These are phyloP conservation scores for Eumeta japonica DNA, from an alignment of 1,140 invertebrate genomes.

Conservation along the genomic window DNA sequence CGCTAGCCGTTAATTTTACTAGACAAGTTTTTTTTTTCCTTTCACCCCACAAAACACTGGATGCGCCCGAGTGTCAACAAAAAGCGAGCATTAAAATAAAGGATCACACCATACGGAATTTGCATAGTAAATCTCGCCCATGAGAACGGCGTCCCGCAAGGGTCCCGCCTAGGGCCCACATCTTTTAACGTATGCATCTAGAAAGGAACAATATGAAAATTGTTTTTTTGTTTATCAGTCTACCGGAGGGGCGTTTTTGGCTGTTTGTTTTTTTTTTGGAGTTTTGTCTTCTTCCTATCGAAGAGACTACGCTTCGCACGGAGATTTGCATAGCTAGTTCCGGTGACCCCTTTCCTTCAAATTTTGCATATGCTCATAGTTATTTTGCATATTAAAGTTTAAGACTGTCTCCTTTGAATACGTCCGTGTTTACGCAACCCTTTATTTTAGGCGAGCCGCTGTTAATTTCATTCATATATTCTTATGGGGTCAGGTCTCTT, in stretches of 20 bases:
- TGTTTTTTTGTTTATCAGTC: slow-evolving; percentile 51
- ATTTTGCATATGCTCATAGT: slow-evolving; percentile 10
- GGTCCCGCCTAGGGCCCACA: slow-evolving; percentile 21
- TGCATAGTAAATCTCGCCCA: slow-evolving; percentile 39
- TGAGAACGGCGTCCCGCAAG: slow-evolving; percentile 43
- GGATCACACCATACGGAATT: slow-evolving; percentile 44
- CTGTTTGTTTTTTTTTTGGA: slow-evolving; percentile 50
- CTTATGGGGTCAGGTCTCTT: slow-evolving; percentile 46
- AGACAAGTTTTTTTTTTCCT: slow-evolving; percentile 30
- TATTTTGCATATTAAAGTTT: slow-evolving; percentile 48
- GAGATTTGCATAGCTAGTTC: slow-evolving; percentile 52
- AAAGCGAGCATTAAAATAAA: slow-evolving; percentile 57
- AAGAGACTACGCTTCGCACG: too few species aligned
- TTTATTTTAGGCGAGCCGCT: slow-evolving; percentile 51
- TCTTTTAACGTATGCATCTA: slow-evolving; percentile 35
- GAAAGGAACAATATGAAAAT: slow-evolving; percentile 40
- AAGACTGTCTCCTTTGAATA: slow-evolving; percentile 35
- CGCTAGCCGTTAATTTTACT: slow-evolving; percentile 45
- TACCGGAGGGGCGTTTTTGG: slow-evolving; percentile 45
- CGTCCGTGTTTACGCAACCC: slow-evolving; percentile 44
- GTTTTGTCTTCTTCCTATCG: too few species aligned
- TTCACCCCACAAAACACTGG: slow-evolving; percentile 34
- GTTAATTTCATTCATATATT: slow-evolving; percentile 45
- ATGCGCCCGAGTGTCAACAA: slow-evolving; percentile 43
- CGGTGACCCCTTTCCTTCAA: slow-evolving; percentile 27